phyloP scores from a whole-genome alignment of 1,140 invertebrate species.

The Aphelenchoides avenae region DNA sequence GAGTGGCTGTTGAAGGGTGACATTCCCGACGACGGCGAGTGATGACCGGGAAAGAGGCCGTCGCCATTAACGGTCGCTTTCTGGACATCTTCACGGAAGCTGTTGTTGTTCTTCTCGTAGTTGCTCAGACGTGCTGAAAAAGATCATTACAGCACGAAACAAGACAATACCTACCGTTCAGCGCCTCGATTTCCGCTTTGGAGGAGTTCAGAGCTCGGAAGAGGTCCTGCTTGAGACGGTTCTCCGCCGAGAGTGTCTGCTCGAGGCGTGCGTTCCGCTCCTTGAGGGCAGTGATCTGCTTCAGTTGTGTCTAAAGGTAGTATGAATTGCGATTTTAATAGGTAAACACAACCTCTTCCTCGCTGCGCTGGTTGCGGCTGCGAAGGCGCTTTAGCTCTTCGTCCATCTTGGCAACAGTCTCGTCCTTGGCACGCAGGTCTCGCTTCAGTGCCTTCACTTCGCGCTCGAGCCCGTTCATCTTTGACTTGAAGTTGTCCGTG shows the following conservation, averaged over 20 bases:
- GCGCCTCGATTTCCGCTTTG: constrained; percentile 40
- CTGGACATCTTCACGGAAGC: constrained; percentile 4
- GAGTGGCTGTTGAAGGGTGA: background rate
- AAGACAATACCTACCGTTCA: constrained; percentile 25
- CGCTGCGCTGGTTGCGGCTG: constrained; percentile 6
- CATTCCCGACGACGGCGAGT: background rate
- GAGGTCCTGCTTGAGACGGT: constrained; percentile 40
- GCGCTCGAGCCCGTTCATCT: constrained; percentile 29
- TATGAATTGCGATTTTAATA: background rate
- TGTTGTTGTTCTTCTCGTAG: constrained; percentile 6
- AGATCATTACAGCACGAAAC: too few species aligned
- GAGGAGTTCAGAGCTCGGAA: constrained; percentile 43
- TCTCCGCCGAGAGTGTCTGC: constrained; percentile 42
- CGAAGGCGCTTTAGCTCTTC: constrained; percentile 31
- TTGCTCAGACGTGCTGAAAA: background rate
- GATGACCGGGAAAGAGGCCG: constrained; percentile 1
- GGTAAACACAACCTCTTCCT: background rate
- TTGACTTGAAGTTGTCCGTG: constrained; percentile 16
- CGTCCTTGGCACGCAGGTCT: constrained; percentile 35
- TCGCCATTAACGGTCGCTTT: constrained; percentile 5
- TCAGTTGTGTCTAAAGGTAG: constrained; percentile 21
- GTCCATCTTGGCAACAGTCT: constrained; percentile 27
- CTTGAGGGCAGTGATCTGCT: constrained; percentile 28
- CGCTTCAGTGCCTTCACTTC: constrained; percentile 27
- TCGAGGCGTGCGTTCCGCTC: constrained; percentile 35